A percentile compares a stretch with the other conserved stretches of the same genome.
phyloP scores from a whole-genome alignment of 2,888 invertebrate species.

The Mycalesis mineus region DNA sequence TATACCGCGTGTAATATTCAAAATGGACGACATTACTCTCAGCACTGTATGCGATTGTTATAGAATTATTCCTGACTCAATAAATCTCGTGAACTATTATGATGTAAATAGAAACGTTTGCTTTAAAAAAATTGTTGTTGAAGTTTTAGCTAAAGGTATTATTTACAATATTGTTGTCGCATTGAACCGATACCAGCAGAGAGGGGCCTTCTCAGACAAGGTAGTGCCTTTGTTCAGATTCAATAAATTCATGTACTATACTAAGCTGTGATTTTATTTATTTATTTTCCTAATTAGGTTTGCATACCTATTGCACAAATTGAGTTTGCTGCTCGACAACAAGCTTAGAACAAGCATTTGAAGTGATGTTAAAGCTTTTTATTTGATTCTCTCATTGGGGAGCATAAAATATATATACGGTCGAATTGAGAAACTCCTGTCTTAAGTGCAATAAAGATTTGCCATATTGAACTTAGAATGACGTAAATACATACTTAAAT shows the following conservation, averaged over 20 bases:
- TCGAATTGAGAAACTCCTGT: no score
- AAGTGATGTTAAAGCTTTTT: no score
- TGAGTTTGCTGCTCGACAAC: no score
- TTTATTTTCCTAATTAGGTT: not conserved
- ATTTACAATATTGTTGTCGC: conserved; percentile 56
- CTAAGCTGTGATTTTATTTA: conserved; percentile 33
- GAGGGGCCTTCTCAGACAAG: conserved; percentile 64
- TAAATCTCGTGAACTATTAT: conserved; percentile 45
- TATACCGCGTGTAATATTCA: conserved; percentile 39
- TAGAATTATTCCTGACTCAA: conserved; percentile 31
- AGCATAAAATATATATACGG: no score
- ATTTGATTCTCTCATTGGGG: no score
- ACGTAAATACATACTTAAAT: no score
- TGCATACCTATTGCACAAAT: no score
- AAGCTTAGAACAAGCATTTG: no score
- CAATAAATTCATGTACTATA: conserved; percentile 67
- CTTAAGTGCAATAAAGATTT: no score
- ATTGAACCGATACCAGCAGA: conserved; percentile 53
- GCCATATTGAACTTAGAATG: no score
- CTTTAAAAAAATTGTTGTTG: conserved; percentile 49
- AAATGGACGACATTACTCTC: conserved; percentile 40
- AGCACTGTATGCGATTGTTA: conserved; percentile 53
- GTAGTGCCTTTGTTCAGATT: conserved; percentile 69
- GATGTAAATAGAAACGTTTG: conserved; percentile 63
- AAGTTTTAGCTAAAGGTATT: conserved; percentile 59